Base-by-base conservation (phyloP, 2,888 invertebrate species). In the Agrochola litura region DNA sequence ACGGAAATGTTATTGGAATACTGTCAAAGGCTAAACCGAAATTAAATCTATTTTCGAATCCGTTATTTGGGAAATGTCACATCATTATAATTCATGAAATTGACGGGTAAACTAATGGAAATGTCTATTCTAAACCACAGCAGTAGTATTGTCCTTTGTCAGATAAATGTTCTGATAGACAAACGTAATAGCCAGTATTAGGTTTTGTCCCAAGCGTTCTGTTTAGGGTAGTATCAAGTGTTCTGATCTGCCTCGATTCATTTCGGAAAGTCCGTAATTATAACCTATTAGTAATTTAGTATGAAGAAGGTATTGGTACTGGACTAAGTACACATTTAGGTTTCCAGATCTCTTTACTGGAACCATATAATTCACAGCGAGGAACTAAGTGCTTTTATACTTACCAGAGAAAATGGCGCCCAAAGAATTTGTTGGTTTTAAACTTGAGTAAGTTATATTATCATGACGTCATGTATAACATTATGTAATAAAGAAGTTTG, bases 61-160 rank as follows among this genome's bases (percentile, higher is more conserved):
- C n/a, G 19, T 60, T 30, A 52, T 37, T 68, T 77, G 30, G 12
- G 19, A 61, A 76, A 68, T 43, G 67, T 43, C 68, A 68, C 49
- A 46, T 64, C 14, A 63, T 22, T 58, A 16, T n/a, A 46, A n/a
- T 8, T 77, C 52, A 52, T 67, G 60, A 77, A 60, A 60, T 76
- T 77, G 77, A 76, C n/a, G 41, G 66, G 30, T 66, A 66, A 41
- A 76, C 56, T 76, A 76, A 76, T 76, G 19, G 63, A 77, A 77
- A 43, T 46, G 52, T 69, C 61, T 63, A 63, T 77, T 63, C 22
- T 64, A 56, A 49, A 77, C 19, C 30, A 72, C 30, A 72, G 30
- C 54, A 61, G 60, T 54, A 19, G 14, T 25, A n/a, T 49, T 41
- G 41, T n/a, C 49, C 63, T 77, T 70, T 77, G 56, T 70, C 70